Evolutionary conservation across 2,113 vertebrate species (phyloP).

Genomic region (Oreochromis spilurus): DNA sequence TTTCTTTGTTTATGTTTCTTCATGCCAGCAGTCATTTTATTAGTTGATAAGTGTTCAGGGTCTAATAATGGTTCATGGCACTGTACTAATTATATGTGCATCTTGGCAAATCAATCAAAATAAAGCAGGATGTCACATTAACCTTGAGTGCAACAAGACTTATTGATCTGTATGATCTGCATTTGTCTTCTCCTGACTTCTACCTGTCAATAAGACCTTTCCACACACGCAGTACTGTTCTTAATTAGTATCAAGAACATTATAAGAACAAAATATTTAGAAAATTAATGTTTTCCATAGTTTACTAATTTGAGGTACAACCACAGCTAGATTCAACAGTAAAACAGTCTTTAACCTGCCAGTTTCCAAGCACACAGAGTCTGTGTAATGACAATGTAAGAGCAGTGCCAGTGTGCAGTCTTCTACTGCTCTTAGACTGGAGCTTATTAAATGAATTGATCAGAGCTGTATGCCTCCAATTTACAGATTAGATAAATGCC

Average conservation of each 20-base stretch:
- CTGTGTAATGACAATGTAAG: background rate
- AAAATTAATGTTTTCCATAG: background rate
- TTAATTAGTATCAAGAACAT: background rate
- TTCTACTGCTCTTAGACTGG: background rate
- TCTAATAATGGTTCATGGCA: background rate
- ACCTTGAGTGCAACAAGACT: background rate
- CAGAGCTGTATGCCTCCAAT: background rate
- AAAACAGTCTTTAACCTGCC: background rate
- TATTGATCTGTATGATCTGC: constrained; percentile 6
- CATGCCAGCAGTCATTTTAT: background rate
- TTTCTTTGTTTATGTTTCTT: background rate
- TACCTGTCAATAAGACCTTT: background rate
- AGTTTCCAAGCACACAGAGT: accelerated
- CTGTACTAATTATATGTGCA: background rate
- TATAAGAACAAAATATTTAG: background rate
- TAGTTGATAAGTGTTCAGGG: background rate
- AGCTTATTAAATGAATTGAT: background rate
- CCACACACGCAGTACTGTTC: accelerated
- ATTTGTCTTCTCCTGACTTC: background rate
- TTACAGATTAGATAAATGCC: background rate
- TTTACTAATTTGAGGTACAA: background rate
- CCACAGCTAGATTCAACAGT: background rate
- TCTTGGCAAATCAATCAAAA: background rate
- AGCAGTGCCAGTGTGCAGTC: background rate
- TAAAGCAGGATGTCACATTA: background rate